Percentiles rank a stretch among this genome's conserved stretches.
phyloP scores from a whole-genome alignment of 1,140 invertebrate species.

The Lasaia peninsularis region DNA sequence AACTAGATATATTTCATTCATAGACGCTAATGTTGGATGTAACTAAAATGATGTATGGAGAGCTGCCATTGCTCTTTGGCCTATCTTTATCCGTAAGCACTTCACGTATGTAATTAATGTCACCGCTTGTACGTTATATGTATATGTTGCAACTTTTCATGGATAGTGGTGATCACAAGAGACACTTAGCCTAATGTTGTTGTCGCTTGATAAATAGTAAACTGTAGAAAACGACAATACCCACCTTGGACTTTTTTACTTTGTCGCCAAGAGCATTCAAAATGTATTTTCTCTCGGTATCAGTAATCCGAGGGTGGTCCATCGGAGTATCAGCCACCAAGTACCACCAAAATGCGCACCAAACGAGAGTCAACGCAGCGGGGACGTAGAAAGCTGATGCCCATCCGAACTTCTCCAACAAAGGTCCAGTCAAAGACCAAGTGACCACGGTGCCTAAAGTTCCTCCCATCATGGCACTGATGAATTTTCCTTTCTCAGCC shows the following conservation, averaged over 20 bases:
- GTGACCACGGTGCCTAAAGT: constrained; percentile 88
- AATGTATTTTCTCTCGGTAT: constrained; percentile 81
- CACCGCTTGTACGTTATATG: too few species aligned
- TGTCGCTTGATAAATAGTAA: neutral
- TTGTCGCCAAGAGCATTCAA: constrained; percentile 61
- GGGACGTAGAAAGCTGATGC: constrained; percentile 85
- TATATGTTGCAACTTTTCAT: too few species aligned
- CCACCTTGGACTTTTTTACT: constrained; percentile 59
- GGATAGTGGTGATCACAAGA: too few species aligned
- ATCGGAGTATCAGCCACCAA: constrained; percentile 84
- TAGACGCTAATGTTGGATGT: too few species aligned
- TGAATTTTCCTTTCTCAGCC: constrained; percentile 87
- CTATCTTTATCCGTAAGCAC: too few species aligned
- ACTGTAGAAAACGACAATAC: neutral
- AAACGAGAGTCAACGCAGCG: constrained; percentile 79
- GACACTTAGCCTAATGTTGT: too few species aligned
- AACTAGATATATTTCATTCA: too few species aligned
- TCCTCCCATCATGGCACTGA: constrained; percentile 85
- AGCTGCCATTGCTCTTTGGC: too few species aligned
- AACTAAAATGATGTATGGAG: too few species aligned
- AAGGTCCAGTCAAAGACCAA: constrained; percentile 82
- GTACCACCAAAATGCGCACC: constrained; percentile 82
- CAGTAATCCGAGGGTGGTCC: constrained; percentile 85
- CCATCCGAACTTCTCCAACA: constrained; percentile 84
- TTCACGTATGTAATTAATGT: too few species aligned